These are phyloP conservation scores for Cetoscarus ocellatus DNA, from an alignment of 2,797 vertebrate genomes.

Conservation along the genomic window DNA sequence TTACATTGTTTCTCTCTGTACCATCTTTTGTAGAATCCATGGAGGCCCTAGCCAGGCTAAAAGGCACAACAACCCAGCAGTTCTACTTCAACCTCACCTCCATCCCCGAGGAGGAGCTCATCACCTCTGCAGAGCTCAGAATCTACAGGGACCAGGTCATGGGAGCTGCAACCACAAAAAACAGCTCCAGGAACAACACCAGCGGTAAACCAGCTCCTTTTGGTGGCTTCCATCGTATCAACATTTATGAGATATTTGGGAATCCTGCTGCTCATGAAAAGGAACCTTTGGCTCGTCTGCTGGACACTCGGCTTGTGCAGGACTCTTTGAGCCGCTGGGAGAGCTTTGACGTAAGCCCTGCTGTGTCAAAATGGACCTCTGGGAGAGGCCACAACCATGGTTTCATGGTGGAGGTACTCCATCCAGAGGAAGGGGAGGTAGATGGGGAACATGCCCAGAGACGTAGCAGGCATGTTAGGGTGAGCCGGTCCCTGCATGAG, in stretches of 20 bases:
- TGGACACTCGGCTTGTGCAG: slow-evolving; percentile 97
- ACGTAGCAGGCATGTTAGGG: slow-evolving; percentile 90
- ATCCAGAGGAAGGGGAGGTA: slow-evolving; percentile 84
- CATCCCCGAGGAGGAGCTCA: slow-evolving; percentile 91
- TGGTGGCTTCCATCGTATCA: slow-evolving; percentile 93
- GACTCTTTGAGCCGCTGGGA: slow-evolving; percentile 96
- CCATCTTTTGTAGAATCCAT: slow-evolving; percentile 88
- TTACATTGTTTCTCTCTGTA: slow-evolving; percentile 53
- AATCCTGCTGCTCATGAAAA: slow-evolving; percentile 80
- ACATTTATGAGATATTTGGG: slow-evolving; percentile 98
- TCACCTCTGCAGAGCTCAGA: slow-evolving; percentile 96
- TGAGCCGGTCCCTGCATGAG: slow-evolving; percentile 95
- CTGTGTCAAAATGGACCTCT: slow-evolving; percentile 92
- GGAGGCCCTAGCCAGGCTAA: slow-evolving; percentile 92
- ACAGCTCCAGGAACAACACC: slow-evolving; percentile 77
- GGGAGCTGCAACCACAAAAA: slow-evolving; percentile 67
- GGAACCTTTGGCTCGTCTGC: slow-evolving; percentile 92
- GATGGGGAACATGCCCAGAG: slow-evolving; percentile 67
- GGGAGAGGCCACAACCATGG: slow-evolving; percentile 93
- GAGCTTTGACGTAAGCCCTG: slow-evolving; percentile 96
- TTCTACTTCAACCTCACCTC: slow-evolving; percentile 98
- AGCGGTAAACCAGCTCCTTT: slow-evolving; percentile 60
- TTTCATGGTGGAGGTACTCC: slow-evolving; percentile 95
- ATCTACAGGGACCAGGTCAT: slow-evolving; percentile 95
- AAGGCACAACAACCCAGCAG: slow-evolving; percentile 92